Evolutionary conservation across 2,888 invertebrate genomes (phyloP).

Genomic region (Sinotaia quadrata): DNA sequence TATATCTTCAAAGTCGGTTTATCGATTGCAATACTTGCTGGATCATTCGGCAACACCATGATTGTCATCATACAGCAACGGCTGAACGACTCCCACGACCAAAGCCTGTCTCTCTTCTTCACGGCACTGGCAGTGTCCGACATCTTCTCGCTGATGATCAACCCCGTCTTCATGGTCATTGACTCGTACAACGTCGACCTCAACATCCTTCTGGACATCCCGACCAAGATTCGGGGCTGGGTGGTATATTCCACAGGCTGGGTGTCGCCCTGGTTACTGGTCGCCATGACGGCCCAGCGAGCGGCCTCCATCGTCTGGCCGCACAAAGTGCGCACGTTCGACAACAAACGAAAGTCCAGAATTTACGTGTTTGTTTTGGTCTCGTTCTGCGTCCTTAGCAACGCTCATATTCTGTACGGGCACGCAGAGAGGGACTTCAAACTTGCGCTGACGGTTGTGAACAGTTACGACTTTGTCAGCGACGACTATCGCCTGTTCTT

Average conservation of each 20-base stretch:
- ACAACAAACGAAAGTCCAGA: neutral
- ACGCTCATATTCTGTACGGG: slow-evolving; percentile 11
- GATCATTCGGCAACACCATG: no score
- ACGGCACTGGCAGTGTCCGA: slow-evolving; percentile 30
- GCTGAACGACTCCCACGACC: neutral
- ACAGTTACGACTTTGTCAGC: neutral
- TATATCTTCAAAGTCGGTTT: neutral
- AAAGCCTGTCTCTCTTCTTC: slow-evolving; percentile 24
- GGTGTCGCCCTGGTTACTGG: slow-evolving; percentile 30
- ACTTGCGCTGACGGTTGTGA: neutral
- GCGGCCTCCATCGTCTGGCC: slow-evolving; percentile 14
- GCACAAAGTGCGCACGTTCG: neutral
- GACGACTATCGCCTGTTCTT: slow-evolving; percentile 6
- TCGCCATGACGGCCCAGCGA: slow-evolving; percentile 30
- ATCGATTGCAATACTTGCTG: neutral
- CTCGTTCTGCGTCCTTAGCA: neutral
- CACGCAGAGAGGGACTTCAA: neutral
- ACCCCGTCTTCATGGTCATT: no score
- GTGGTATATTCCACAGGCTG: slow-evolving; percentile 1
- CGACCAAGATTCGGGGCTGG: slow-evolving; percentile 27
- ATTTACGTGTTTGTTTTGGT: neutral
- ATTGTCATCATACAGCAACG: neutral
- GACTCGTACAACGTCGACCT: no score
- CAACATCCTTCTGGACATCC: neutral
- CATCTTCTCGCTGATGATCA: slow-evolving; percentile 28